phyloP scores from a whole-genome alignment of 30 jellyfish, hydroid and myxozoan species.

The Chironex yamaguchii region DNA sequence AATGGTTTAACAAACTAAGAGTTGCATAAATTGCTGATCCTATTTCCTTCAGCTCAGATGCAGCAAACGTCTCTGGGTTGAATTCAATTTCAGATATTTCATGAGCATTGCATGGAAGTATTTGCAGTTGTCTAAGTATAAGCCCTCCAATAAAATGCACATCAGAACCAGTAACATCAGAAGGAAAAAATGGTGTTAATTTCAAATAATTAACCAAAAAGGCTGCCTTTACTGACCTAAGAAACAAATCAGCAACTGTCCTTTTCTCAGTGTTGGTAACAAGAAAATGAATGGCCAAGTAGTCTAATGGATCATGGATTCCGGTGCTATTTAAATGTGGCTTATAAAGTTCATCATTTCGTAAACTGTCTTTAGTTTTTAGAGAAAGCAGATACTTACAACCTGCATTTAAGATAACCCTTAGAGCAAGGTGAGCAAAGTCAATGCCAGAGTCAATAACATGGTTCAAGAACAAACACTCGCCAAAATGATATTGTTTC shows the following conservation, averaged over 20 bases:
- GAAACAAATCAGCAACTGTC: conserved; percentile 75
- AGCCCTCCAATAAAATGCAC: conserved; percentile 60
- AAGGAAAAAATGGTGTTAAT: conserved; percentile 9
- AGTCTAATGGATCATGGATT: conserved; percentile 61
- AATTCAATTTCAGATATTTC: conserved; percentile 79
- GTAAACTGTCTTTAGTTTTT: neutral
- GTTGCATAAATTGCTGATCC: conserved; percentile 95
- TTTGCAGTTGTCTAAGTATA: conserved; percentile 80
- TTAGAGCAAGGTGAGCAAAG: conserved; percentile 82
- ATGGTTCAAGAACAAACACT: conserved; percentile 47
- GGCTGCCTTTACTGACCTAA: conserved; percentile 73
- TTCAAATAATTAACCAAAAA: conserved; percentile 48
- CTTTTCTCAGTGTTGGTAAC: conserved; percentile 75
- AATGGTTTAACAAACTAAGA: conserved; percentile 84
- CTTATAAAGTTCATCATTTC: neutral
- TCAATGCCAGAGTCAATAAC: conserved; percentile 59
- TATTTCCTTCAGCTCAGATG: conserved; percentile 74
- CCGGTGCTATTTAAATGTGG: conserved; percentile 50
- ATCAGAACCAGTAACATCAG: neutral
- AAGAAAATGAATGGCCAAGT: conserved; percentile 56
- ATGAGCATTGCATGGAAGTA: conserved; percentile 98
- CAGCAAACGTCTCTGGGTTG: conserved; percentile 51
- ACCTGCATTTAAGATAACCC: conserved; percentile 65
- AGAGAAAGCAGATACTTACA: conserved; percentile 10
- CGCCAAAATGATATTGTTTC: conserved; percentile 64